Conservation (phyloP, 2,888 invertebrate species). For the Megamerina dolium region DNA sequence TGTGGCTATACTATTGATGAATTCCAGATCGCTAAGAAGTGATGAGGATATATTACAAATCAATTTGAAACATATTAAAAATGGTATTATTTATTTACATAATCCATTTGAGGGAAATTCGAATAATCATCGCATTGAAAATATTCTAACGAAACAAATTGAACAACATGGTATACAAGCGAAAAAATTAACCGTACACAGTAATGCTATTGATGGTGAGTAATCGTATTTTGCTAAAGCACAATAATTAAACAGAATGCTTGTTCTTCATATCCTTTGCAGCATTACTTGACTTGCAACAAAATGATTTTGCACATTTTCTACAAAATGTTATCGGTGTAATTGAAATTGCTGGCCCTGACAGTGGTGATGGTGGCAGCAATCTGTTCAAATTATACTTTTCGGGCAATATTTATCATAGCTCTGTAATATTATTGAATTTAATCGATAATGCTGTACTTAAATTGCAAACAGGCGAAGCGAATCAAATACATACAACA, state of each 20-base stretch:
- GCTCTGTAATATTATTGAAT: conserved; percentile 53
- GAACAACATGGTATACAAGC: conserved; percentile 25
- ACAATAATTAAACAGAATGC: background rate
- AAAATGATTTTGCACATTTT: conserved; percentile 37
- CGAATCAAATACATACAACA: conserved; percentile 28
- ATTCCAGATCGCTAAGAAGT: conserved; percentile 28
- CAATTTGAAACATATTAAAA: conserved; percentile 30
- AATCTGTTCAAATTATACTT: conserved; percentile 45
- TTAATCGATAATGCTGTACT: conserved; percentile 51
- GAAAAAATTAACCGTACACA: conserved; percentile 18
- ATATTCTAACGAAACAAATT: conserved; percentile 29
- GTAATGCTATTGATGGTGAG: too few relatives aligned
- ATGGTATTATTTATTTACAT: conserved; percentile 33
- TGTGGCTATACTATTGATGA: conserved; percentile 35
- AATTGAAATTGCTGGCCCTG: conserved; percentile 27
- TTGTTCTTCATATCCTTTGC: conserved; percentile 1
- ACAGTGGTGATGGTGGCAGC: conserved; percentile 14
- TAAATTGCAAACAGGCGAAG: conserved; percentile 29
- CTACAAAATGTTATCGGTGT: conserved; percentile 41
- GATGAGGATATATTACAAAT: conserved; percentile 31
- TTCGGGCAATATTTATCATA: conserved; percentile 52
- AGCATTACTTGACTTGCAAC: conserved; percentile 37
- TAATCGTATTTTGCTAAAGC: too few relatives aligned
- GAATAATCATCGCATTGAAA: conserved; percentile 18
- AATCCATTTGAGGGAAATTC: conserved; percentile 21